These are phyloP conservation scores for Typhlichthys subterraneus DNA, from an alignment of 2,797 vertebrate genomes.

Conservation along the genomic window DNA sequence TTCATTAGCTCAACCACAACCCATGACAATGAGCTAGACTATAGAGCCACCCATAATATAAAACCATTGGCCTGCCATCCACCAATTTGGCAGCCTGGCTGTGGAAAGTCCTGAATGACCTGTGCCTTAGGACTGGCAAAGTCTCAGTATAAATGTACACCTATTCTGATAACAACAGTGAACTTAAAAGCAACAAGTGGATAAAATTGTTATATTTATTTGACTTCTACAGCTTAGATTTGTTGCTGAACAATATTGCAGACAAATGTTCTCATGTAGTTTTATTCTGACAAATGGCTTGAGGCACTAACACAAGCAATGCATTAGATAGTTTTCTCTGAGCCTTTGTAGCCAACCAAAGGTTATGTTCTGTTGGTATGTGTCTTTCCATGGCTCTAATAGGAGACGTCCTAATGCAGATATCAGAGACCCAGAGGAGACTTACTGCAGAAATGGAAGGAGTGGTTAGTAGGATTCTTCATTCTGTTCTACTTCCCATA, in stretches of 20 bases:
- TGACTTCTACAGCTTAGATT: no score
- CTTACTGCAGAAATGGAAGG: slow-evolving; percentile 92
- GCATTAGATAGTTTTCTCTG: no score
- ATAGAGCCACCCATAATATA: slow-evolving; percentile 9
- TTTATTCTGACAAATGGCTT: no score
- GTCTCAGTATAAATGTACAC: background rate
- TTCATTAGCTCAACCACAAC: slow-evolving; percentile 52
- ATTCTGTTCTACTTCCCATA: background rate
- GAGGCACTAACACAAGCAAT: no score
- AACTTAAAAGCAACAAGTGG: no score
- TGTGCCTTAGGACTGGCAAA: slow-evolving; percentile 9
- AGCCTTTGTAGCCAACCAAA: background rate
- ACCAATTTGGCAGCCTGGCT: slow-evolving; percentile 4
- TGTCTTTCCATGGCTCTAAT: slow-evolving; percentile 8
- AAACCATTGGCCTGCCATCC: slow-evolving; percentile 35
- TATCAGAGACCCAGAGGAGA: slow-evolving; percentile 88
- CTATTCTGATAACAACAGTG: no score
- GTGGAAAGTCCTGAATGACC: slow-evolving; percentile 8
- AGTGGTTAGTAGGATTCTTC: slow-evolving; percentile 81
- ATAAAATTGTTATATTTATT: no score
- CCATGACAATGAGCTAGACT: slow-evolving; percentile 31
- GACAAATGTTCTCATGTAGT: no score
- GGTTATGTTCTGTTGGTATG: background rate
- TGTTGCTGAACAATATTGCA: no score
- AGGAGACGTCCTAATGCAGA: slow-evolving; percentile 95